Evolutionary conservation across 2,888 invertebrate species (phyloP).

Genomic region (Onchidella celtica): DNA sequence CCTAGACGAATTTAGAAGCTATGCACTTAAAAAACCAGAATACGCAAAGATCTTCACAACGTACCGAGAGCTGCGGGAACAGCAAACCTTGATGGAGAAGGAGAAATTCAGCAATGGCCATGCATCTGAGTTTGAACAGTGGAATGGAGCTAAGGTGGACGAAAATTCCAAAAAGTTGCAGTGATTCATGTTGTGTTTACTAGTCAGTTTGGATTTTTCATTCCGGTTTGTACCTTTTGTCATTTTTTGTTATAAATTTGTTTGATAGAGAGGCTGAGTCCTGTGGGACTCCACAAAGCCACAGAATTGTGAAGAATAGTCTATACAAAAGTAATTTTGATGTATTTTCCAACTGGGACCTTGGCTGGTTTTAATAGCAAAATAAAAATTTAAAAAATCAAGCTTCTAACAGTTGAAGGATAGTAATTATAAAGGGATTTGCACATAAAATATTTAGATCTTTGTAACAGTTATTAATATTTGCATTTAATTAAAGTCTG

Average conservation of each 20-base stretch:
- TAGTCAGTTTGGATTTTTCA: not conserved
- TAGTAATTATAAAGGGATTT: no score
- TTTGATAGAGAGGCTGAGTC: no score
- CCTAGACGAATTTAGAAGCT: conserved; percentile 78
- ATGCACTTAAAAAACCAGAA: conserved; percentile 78
- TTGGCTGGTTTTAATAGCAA: not conserved
- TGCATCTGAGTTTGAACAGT: conserved; percentile 31
- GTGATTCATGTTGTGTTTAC: conserved; percentile 30
- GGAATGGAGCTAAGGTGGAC: conserved; percentile 27
- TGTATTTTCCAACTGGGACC: not conserved
- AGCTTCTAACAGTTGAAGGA: no score
- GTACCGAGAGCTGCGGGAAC: conserved; percentile 61
- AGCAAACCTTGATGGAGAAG: not conserved
- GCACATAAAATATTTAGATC: no score
- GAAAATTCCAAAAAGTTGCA: conserved; percentile 30
- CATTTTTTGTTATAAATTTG: not conserved
- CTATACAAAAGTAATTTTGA: no score
- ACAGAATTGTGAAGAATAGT: no score
- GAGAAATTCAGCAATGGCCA: conserved; percentile 35
- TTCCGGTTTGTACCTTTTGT: not conserved
- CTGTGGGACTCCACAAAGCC: no score
- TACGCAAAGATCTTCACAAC: conserved; percentile 78
- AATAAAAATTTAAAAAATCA: no score
- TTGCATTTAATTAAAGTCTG: no score
- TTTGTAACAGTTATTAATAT: not conserved